Percentiles rank a stretch among this genome's conserved stretches.
These are phyloP conservation scores for Eulemur coronatus DNA, from an alignment of 2,797 vertebrate genomes.

Conservation along the genomic window DNA sequence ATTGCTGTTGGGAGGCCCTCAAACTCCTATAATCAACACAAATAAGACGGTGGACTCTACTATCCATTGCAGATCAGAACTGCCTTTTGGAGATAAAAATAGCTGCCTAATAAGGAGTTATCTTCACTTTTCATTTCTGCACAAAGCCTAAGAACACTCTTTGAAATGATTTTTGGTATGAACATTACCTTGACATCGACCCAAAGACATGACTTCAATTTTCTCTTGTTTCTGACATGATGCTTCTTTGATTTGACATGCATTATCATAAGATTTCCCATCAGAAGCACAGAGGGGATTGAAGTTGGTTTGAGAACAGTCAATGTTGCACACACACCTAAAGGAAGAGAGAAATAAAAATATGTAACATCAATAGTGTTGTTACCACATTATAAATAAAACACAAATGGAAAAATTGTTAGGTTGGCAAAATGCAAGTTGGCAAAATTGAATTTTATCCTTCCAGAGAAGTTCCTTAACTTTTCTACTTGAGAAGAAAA, in stretches of 20 bases:
- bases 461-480: constrained; percentile 44
- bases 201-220: constrained; percentile 99
- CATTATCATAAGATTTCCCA: constrained; percentile 99
- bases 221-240: constrained; percentile 99
- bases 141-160: constrained; percentile 81
- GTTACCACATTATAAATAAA: constrained; percentile 59
- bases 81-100: constrained; percentile 63
- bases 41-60: not conserved
- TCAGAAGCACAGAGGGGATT: constrained; percentile 99
- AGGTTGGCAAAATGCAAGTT: constrained; percentile 63
- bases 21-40: constrained; percentile 5
- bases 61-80: constrained; percentile 43
- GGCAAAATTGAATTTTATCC: constrained; percentile 42
- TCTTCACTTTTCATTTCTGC: constrained; percentile 21
- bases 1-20: not conserved
- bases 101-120: constrained; percentile 69
- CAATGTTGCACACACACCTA: constrained; percentile 99
- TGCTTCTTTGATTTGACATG: constrained; percentile 99
- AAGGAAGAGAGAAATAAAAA: constrained; percentile 62
- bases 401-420: constrained; percentile 45
- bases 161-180: constrained; percentile 83
- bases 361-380: constrained; percentile 20
- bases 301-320: constrained; percentile 99
- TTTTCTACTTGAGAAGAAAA: constrained; percentile 67
- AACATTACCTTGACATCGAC: constrained; percentile 97